These are phyloP conservation scores for Podargus strigoides DNA, from an alignment of 2,797 vertebrate genomes.

Conservation along the genomic window DNA sequence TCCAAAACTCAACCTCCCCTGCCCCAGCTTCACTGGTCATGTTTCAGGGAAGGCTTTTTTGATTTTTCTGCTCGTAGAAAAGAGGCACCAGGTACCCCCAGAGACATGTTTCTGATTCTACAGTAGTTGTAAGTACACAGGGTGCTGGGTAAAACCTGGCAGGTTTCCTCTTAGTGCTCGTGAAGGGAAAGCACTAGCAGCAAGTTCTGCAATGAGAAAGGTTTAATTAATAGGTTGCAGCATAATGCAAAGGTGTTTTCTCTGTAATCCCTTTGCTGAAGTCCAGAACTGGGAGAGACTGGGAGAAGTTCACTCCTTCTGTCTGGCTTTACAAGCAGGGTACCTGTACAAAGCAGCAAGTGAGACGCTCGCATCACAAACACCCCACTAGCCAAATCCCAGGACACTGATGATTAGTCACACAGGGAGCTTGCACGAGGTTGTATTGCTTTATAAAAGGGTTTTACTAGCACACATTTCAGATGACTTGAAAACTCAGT, in stretches of 20 bases:
- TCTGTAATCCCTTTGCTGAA: neutral
- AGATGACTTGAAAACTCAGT: neutral
- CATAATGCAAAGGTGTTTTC: neutral
- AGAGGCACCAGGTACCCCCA: neutral
- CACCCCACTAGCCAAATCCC: neutral
- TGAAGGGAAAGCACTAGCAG: neutral
- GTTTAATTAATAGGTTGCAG: neutral
- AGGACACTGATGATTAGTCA: neutral
- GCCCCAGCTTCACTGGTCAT: fast-evolving
- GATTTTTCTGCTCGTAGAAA: neutral
- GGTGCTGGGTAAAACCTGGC: neutral
- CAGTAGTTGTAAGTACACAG: fast-evolving
- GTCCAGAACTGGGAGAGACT: neutral
- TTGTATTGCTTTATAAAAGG: neutral
- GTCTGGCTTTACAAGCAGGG: neutral
- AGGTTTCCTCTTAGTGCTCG: neutral
- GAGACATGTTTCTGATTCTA: neutral
- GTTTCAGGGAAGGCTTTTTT: neutral
- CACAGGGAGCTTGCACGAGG: neutral
- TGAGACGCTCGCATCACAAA: neutral
- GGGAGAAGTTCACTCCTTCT: neutral
- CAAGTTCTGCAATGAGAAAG: neutral
- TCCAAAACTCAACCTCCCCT: neutral
- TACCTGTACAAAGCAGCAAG: neutral
- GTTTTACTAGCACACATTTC: neutral